Evolutionary conservation across 2,888 invertebrate species (phyloP).

Genomic region (Drosophila multiciliata): DNA sequence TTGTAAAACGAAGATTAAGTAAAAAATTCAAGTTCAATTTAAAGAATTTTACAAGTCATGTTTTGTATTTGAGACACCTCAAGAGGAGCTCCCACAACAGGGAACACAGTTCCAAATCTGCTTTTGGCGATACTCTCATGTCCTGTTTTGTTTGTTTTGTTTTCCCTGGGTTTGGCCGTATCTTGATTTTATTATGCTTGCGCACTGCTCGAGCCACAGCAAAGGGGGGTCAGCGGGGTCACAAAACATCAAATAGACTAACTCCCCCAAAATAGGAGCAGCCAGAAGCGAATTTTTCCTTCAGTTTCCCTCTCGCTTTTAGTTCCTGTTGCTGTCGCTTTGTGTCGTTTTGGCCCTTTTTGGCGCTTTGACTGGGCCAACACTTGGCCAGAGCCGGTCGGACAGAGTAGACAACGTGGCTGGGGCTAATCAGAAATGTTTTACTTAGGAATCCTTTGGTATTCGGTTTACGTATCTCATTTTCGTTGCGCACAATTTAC

Average conservation of each 20-base stretch:
- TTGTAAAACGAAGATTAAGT: neutral
- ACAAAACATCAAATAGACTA: constrained; percentile 77
- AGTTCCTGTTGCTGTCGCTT: constrained; percentile 17
- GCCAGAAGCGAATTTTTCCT: constrained; percentile 2
- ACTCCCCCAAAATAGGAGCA: constrained; percentile 27
- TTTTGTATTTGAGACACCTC: neutral
- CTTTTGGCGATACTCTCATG: constrained; percentile 2
- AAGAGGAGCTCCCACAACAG: neutral
- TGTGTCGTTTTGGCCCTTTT: constrained; percentile 23
- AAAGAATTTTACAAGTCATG: neutral
- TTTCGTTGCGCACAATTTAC: constrained; percentile 80
- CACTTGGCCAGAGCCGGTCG: constrained; percentile 32
- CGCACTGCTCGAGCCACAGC: constrained; percentile 75
- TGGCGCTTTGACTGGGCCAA: constrained; percentile 24
- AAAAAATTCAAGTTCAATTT: neutral
- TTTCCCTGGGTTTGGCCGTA: constrained; percentile 47
- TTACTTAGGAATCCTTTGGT: constrained; percentile 79
- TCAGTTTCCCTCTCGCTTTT: neutral
- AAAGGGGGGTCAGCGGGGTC: constrained; percentile 55
- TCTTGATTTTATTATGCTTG: constrained; percentile 80
- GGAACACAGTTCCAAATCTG: neutral
- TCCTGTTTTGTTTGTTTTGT: constrained; percentile 16
- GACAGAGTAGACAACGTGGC: constrained; percentile 42
- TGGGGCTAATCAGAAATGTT: constrained; percentile 77
- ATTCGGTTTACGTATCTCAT: constrained; percentile 79